phyloP scores from a whole-genome alignment of 1,140 invertebrate species.

The Habropoda laboriosa region DNA sequence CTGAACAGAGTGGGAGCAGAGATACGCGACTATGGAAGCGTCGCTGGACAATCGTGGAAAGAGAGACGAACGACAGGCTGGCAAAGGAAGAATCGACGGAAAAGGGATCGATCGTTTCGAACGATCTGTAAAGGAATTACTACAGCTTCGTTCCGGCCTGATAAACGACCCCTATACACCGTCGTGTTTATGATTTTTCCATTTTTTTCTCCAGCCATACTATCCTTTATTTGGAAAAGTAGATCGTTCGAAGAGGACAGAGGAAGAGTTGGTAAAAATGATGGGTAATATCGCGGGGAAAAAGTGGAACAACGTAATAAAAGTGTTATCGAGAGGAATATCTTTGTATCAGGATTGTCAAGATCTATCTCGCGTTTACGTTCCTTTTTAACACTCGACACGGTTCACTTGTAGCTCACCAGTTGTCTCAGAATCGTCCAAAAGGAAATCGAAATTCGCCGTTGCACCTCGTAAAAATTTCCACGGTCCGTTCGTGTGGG shows the following conservation, averaged over 20 bases:
- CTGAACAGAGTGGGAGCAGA: slow-evolving; percentile 43
- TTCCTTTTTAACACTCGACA: neutral
- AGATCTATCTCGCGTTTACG: neutral
- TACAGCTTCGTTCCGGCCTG: slow-evolving; percentile 43
- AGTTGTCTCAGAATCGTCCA: too few relatives aligned
- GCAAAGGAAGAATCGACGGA: neutral
- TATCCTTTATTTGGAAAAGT: neutral
- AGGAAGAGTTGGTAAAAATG: slow-evolving; percentile 2
- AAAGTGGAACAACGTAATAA: slow-evolving; percentile 27
- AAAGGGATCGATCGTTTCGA: slow-evolving; percentile 45
- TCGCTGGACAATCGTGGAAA: neutral
- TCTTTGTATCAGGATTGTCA: neutral
- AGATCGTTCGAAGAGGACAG: neutral
- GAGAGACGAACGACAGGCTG: neutral
- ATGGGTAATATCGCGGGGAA: neutral
- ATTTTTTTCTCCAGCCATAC: neutral
- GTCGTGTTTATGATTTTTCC: slow-evolving; percentile 19
- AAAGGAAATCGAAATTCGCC: neutral
- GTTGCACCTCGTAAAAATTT: neutral
- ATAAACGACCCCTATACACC: slow-evolving; percentile 38
- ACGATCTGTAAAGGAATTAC: slow-evolving; percentile 48
- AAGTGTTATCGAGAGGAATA: neutral
- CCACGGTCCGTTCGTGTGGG: too few relatives aligned
- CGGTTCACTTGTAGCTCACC: neutral
- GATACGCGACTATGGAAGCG: slow-evolving; percentile 42